Evolutionary conservation across 2,888 invertebrate species (phyloP).

Genomic region (Troides aeacus): DNA sequence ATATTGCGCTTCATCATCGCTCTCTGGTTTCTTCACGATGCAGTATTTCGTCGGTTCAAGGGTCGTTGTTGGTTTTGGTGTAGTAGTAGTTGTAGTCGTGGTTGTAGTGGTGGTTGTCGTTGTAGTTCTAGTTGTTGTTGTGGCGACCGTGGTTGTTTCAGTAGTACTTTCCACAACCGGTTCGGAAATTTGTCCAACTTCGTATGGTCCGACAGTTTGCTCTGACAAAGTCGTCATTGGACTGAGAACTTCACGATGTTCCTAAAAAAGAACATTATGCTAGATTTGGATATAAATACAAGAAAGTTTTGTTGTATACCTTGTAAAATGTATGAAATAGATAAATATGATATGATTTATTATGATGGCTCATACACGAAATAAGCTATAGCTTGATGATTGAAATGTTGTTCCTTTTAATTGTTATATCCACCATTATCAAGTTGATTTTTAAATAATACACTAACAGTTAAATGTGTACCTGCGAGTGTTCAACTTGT

Average conservation of each 20-base stretch:
- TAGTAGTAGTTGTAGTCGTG: constrained; percentile 65
- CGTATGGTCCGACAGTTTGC: constrained; percentile 65
- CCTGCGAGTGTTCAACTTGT: constrained; percentile 40
- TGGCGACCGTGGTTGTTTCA: constrained; percentile 50
- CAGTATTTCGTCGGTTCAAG: constrained; percentile 84
- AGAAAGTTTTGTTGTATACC: too few relatives aligned
- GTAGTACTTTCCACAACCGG: constrained; percentile 62
- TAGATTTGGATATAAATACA: too few relatives aligned
- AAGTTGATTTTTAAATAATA: not conserved
- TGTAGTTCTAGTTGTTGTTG: constrained; percentile 57
- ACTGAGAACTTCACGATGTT: constrained; percentile 59
- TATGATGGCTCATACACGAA: too few relatives aligned
- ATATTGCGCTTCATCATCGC: constrained; percentile 86
- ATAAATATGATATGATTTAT: too few relatives aligned
- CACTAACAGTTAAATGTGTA: constrained; percentile 5
- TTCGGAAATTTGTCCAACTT: constrained; percentile 68
- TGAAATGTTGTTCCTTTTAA: too few relatives aligned
- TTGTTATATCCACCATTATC: too few relatives aligned
- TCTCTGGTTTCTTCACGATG: constrained; percentile 90
- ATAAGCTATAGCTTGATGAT: too few relatives aligned
- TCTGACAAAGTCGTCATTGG: constrained; percentile 73
- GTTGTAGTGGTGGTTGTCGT: constrained; percentile 69
- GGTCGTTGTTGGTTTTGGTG: constrained; percentile 80
- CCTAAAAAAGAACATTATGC: constrained; percentile 39
- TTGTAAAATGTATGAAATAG: too few relatives aligned